phyloP scores from a whole-genome alignment of 2,888 invertebrate genomes.

The Drosophila kanekoi region DNA sequence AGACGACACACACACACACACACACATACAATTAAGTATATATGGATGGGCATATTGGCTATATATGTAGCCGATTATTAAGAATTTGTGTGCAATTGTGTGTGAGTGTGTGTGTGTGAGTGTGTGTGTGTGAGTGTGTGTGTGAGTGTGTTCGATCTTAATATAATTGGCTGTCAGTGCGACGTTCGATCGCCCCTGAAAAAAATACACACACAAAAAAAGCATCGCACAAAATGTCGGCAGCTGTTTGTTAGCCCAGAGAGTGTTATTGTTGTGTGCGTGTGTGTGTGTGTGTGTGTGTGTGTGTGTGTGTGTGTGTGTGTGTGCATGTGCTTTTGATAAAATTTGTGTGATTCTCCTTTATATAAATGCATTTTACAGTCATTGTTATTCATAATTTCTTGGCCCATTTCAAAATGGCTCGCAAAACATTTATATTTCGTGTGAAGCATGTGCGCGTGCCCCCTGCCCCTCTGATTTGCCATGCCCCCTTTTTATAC shows the following conservation, averaged over 20 bases:
- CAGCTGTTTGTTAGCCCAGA: constrained; percentile 50
- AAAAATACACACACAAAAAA: constrained; percentile 21
- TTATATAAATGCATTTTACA: constrained; percentile 42
- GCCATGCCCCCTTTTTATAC: not conserved
- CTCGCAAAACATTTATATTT: constrained; percentile 38
- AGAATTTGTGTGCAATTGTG: constrained; percentile 27
- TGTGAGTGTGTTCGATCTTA: constrained; percentile 61
- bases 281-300: not conserved
- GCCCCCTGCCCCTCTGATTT: not conserved
- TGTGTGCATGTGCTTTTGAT: constrained; percentile 48
- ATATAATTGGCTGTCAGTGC: constrained; percentile 76
- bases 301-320: constrained; percentile 9
- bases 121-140: constrained; percentile 15
- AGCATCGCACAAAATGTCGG: constrained; percentile 64
- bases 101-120: constrained; percentile 7
- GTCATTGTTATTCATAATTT: constrained; percentile 58
- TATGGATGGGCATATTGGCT: constrained; percentile 24
- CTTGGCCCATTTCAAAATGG: constrained; percentile 53
- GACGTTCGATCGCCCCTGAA: constrained; percentile 64
- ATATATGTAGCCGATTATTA: constrained; percentile 32
- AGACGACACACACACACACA: constrained; percentile 27
- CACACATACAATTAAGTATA: constrained; percentile 14
- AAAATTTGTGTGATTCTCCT: constrained; percentile 40
- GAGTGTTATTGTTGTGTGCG: constrained; percentile 13
- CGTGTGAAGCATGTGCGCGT: constrained; percentile 2